phyloP scores from a whole-genome alignment of 2,888 invertebrate genomes.

The Ormia ochracea region DNA sequence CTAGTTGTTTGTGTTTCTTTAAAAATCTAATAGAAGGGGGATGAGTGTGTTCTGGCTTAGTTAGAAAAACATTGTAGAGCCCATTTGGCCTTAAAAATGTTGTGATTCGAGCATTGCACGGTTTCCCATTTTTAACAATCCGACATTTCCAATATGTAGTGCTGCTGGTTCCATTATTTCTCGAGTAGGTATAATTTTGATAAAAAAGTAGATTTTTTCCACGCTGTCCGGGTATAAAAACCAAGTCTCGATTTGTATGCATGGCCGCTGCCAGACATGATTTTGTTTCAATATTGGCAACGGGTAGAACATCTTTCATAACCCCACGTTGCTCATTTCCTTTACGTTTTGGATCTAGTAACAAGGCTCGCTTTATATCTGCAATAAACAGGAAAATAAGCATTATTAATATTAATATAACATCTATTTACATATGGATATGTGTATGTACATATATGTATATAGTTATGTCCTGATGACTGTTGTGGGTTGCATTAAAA shows the following conservation, averaged over 20 bases:
- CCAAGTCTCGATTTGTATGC: slow-evolving; percentile 66
- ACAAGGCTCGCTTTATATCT: slow-evolving; percentile 1
- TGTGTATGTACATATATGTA: not conserved
- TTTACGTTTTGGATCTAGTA: slow-evolving; percentile 1
- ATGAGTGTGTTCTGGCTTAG: slow-evolving; percentile 74
- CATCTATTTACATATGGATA: not conserved
- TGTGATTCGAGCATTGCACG: slow-evolving; percentile 72
- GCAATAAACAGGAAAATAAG: slow-evolving; percentile 9
- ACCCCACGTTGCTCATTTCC: not conserved
- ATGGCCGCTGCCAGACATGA: slow-evolving; percentile 48
- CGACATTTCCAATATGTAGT: slow-evolving; percentile 77
- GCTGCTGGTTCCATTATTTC: slow-evolving; percentile 71
- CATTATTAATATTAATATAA: not conserved
- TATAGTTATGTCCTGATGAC: not conserved
- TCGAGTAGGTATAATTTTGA: slow-evolving; percentile 74
- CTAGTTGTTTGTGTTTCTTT: slow-evolving; percentile 56
- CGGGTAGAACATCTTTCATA: slow-evolving; percentile 22
- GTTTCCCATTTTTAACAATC: slow-evolving; percentile 69
- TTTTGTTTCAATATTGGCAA: slow-evolving; percentile 53
- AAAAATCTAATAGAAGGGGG: slow-evolving; percentile 69
- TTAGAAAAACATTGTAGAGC: slow-evolving; percentile 71
- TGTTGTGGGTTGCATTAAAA: not conserved
- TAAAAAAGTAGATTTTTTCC: slow-evolving; percentile 72
- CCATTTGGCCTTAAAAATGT: slow-evolving; percentile 71
- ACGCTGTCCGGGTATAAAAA: slow-evolving; percentile 74